phyloP scores from a whole-genome alignment of 2,113 vertebrate species.

The Rhinopomastus cyanomelas region DNA sequence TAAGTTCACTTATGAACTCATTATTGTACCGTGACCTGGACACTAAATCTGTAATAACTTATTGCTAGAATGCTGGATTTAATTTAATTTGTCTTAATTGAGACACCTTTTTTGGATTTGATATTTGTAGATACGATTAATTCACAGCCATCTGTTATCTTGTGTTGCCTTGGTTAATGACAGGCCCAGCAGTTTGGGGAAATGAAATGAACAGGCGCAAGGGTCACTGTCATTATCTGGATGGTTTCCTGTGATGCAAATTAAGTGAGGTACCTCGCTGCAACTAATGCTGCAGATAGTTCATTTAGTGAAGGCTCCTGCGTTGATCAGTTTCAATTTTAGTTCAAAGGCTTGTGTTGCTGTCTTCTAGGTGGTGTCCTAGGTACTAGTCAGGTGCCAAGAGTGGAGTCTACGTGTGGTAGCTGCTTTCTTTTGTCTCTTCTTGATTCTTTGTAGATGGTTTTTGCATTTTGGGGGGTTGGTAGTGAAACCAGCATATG shows the following conservation, averaged over 20 bases:
- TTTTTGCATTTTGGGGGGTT: not conserved
- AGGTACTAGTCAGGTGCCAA: not conserved
- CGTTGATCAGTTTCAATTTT: not conserved
- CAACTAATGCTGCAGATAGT: not conserved
- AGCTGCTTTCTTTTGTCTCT: not conserved
- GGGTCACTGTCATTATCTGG: conserved; percentile 35
- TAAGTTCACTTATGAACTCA: not conserved
- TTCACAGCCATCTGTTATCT: conserved; percentile 38
- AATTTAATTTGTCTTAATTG: conserved; percentile 49
- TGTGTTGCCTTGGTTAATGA: conserved; percentile 26
- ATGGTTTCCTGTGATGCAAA: conserved; percentile 36
- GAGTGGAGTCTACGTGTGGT: not conserved
- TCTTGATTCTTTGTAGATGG: not conserved
- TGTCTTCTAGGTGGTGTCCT: not conserved
- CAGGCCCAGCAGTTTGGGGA: conserved; percentile 39
- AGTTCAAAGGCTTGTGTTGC: not conserved
- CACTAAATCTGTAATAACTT: not conserved
- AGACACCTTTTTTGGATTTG: conserved; percentile 25
- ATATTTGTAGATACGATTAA: conserved; percentile 40
- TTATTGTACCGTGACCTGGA: not conserved
- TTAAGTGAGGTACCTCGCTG: conserved; percentile 8
- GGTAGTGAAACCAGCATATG: not conserved
- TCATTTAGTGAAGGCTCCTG: not conserved
- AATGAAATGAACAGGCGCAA: conserved; percentile 14
- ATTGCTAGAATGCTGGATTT: conserved; percentile 10